Percentiles rank a stretch among this genome's conserved stretches.
Conservation (phyloP, 2,113 vertebrate genomes). For the Alligator sinensis region DNA sequence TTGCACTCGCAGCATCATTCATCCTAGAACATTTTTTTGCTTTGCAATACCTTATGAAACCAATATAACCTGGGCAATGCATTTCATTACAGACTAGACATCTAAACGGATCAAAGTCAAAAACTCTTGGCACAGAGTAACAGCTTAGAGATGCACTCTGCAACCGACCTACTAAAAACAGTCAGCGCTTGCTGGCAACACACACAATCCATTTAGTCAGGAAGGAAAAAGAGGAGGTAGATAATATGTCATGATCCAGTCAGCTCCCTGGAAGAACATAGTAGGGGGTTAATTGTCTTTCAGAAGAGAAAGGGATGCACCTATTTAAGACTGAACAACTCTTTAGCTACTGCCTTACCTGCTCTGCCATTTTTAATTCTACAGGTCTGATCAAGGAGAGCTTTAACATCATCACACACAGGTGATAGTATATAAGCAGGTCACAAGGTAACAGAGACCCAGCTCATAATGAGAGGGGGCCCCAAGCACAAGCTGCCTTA, state of each 20-base stretch:
- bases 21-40: not conserved
- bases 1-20: not conserved
- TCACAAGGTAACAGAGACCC: not conserved
- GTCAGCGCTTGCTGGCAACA: not conserved
- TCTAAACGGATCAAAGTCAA: not conserved
- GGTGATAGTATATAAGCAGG: not conserved
- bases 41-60: not conserved
- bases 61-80: not conserved
- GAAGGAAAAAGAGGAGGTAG: not conserved
- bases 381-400: not conserved
- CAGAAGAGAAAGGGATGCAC: not conserved
- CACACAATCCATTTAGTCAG: not conserved
- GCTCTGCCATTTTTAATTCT: not conserved
- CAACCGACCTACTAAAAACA: not conserved
- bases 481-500: not conserved
- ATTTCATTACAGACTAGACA: too few species aligned
- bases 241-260: not conserved
- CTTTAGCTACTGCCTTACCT: not conserved
- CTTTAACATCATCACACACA: not conserved
- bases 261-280: not conserved
- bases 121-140: not conserved
- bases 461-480: not conserved
- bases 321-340: not conserved
- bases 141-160: not conserved
- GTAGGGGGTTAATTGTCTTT: not conserved